phyloP scores from a whole-genome alignment of 2,888 invertebrate species.

The Chaitophorus viminalis region DNA sequence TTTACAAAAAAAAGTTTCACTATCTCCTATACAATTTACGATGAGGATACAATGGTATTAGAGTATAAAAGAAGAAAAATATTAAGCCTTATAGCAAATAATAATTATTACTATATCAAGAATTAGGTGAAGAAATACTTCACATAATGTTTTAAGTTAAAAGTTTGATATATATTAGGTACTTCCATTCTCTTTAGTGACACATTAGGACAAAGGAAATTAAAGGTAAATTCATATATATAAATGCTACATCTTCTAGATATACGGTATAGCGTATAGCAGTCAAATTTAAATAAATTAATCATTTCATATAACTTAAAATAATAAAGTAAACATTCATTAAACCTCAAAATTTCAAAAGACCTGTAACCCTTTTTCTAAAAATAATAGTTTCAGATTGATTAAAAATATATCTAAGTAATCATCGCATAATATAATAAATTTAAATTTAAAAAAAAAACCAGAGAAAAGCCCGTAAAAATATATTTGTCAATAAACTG shows the following conservation, averaged over 20 bases:
- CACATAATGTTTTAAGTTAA: neutral
- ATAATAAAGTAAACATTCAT: too few species aligned
- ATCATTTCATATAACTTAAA: neutral
- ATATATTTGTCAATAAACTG: too few species aligned
- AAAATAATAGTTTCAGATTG: too few species aligned
- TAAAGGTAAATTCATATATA: slow-evolving; percentile 6
- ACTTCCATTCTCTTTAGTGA: slow-evolving; percentile 19
- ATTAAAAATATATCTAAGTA: too few species aligned
- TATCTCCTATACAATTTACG: neutral
- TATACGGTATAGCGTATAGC: neutral
- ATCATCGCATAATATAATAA: too few species aligned
- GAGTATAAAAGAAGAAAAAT: neutral
- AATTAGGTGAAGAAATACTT: slow-evolving; percentile 4
- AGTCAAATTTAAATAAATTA: neutral
- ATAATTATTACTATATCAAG: neutral
- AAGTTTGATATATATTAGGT: slow-evolving; percentile 18
- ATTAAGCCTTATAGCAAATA: neutral
- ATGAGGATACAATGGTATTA: neutral
- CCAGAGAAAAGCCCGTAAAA: too few species aligned
- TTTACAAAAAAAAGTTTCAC: neutral
- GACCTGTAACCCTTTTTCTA: too few species aligned
- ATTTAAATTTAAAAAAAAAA: too few species aligned
- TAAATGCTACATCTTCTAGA: neutral
- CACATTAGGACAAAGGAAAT: slow-evolving; percentile 10
- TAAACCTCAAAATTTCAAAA: too few species aligned